A percentile compares a stretch with the other conserved stretches of the same genome.
phyloP scores from a whole-genome alignment of 2,888 invertebrate species.

The Dasypolia templi region DNA sequence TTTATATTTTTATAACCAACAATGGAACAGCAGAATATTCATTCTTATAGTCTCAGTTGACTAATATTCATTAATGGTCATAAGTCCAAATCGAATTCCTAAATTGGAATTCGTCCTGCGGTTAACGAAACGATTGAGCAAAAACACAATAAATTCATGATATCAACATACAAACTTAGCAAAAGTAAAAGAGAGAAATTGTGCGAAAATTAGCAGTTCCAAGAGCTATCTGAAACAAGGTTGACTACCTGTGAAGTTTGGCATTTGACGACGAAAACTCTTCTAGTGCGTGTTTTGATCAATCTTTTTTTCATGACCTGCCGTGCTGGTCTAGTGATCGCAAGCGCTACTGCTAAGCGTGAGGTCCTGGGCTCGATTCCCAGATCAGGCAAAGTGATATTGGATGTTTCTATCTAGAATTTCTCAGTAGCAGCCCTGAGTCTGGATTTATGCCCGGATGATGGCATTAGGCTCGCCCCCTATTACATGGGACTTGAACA shows the following conservation, averaged over 20 bases:
- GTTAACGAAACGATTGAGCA: constrained; percentile 14
- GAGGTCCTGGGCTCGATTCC: too few relatives aligned
- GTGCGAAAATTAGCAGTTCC: background rate
- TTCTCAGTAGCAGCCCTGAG: too few relatives aligned
- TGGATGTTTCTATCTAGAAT: too few relatives aligned
- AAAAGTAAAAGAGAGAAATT: background rate
- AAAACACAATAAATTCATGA: constrained; percentile 16
- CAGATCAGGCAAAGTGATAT: too few relatives aligned
- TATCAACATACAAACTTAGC: constrained; percentile 1
- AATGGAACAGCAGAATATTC: background rate
- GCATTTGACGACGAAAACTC: background rate
- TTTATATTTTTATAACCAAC: too few relatives aligned
- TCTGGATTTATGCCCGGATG: too few relatives aligned
- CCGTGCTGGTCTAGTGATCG: too few relatives aligned
- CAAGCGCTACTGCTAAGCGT: too few relatives aligned
- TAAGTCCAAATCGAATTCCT: constrained; percentile 1
- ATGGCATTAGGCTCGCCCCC: too few relatives aligned
- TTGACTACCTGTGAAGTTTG: background rate
- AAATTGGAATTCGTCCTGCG: background rate
- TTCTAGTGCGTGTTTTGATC: background rate
- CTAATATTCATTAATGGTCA: constrained; percentile 3
- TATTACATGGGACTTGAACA: too few relatives aligned
- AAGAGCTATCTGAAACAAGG: background rate
- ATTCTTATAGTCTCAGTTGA: background rate
- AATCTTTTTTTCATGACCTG: too few relatives aligned